A percentile compares a stretch with the other conserved stretches of the same genome.
phyloP scores from a whole-genome alignment of 2,113 vertebrate species.

The Crotophaga sulcirostris region DNA sequence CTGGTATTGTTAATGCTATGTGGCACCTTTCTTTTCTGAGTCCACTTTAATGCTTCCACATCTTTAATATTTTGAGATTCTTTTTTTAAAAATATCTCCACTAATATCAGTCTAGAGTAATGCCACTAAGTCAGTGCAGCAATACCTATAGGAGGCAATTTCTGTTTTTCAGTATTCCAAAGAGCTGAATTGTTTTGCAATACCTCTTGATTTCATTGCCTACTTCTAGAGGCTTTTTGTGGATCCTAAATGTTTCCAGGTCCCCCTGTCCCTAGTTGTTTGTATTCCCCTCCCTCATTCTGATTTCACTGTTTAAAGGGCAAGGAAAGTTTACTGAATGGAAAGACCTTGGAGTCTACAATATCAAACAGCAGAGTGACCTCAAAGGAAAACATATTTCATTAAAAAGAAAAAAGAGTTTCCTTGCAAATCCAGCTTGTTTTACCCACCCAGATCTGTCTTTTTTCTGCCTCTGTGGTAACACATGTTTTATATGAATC shows the following conservation, averaged over 20 bases:
- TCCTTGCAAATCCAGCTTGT: constrained; percentile 64
- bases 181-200: background rate
- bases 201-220: background rate
- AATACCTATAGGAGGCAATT: background rate
- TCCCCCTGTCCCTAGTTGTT: constrained; percentile 6
- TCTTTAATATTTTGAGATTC: background rate
- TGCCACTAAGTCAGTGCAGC: background rate
- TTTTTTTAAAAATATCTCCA: background rate
- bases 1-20: background rate
- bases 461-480: constrained; percentile 70
- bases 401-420: constrained; percentile 68
- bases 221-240: background rate
- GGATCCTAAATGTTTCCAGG: constrained; percentile 18
- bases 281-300: constrained; percentile 16
- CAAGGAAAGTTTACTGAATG: constrained; percentile 57
- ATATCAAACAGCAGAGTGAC: constrained; percentile 63
- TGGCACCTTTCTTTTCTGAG: background rate
- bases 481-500: constrained; percentile 87
- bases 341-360: constrained; percentile 45
- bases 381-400: constrained; percentile 63
- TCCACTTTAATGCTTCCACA: background rate
- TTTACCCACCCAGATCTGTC: constrained; percentile 66
- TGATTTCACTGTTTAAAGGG: constrained; percentile 60
- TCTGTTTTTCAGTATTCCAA: background rate
- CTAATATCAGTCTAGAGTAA: background rate